A percentile compares a stretch with the other conserved stretches of the same genome.
Evolutionary conservation across 2,888 invertebrate species (phyloP).

Genomic region (Strigamia crassipes): DNA sequence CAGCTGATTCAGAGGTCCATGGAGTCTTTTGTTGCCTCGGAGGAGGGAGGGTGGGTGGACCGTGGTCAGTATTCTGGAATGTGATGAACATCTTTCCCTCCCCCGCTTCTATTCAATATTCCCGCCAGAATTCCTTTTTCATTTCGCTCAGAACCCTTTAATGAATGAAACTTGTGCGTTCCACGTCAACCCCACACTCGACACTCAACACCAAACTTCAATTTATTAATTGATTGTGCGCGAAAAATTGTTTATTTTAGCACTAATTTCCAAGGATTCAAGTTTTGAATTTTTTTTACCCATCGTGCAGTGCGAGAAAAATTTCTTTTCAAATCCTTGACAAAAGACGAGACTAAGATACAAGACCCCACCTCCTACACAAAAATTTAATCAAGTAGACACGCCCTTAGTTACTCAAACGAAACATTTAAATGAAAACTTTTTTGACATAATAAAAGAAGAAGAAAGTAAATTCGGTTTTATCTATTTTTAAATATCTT

Average conservation of each 20-base stretch:
- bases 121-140: slow-evolving; percentile 12
- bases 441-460: background rate
- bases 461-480: no score
- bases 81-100: slow-evolving; percentile 12
- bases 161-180: background rate
- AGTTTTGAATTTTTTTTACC: background rate
- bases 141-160: background rate
- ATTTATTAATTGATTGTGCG: no score
- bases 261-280: background rate
- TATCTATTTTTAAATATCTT: no score
- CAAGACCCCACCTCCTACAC: slow-evolving; percentile 21
- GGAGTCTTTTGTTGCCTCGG: slow-evolving; percentile 8
- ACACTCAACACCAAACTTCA: background rate
- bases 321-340: slow-evolving; percentile 17
- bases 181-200: background rate
- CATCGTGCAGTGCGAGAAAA: background rate
- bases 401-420: slow-evolving; percentile 21
- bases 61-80: slow-evolving; percentile 16
- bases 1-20: slow-evolving; percentile 21
- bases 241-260: background rate
- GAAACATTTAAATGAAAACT: background rate
- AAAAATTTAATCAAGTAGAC: slow-evolving; percentile 13
- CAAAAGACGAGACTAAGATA: slow-evolving; percentile 21
- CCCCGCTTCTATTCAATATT: slow-evolving; percentile 6
- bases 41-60: background rate